Base-by-base conservation (phyloP, 1,140 invertebrate species). In the Euschistus heros region DNA sequence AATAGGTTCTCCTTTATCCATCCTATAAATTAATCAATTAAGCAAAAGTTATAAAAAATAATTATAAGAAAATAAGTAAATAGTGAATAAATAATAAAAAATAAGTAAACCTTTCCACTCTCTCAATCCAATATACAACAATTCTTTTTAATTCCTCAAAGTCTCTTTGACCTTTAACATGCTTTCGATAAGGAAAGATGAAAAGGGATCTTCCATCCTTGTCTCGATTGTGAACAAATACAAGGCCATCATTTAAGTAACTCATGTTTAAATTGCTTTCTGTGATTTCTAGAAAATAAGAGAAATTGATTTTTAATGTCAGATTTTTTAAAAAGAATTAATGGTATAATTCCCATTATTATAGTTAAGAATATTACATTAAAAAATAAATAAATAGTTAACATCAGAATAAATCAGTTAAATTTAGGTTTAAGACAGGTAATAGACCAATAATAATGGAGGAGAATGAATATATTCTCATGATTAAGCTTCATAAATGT, bases 111-210 rank as follows among this genome's bases (percentile, higher is more conserved):
- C 82, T 82, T 77, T 94, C 89, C 59, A 87, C 75, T 70, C 89
- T 78, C 74, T 97, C 93, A 68, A 96, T 84, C 86, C 87, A 92
- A 74, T 93, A 96, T 2, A 94, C 84, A 52, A 95, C 81, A 70
- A 87, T 86, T 73, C 82, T 84, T 73, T 92, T 89, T 6, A 94
- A 72, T 37, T 90, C 85, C 4, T 84, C 81, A 68, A 86, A 82
- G 70, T 89, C 83, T 71, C 84, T 82, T 14, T 79, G 74, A 59
- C 88, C 88, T 79, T 92, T 94, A 2, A 79, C 73, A 69, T 92
- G 86, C 69, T 86, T 79, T 73, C 86, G 89, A 13, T 83, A 85
- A 72, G 85, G 87, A 68, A 91, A 86, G 62, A 92, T 80, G 22
- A 93, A 77, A 42, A 91, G 72, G 13, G 80, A 79, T 71, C 86